A percentile compares a stretch with the other conserved stretches of the same genome.
These are phyloP conservation scores for Anoura caudifer DNA, from an alignment of 2,113 vertebrate genomes.

Conservation along the genomic window DNA sequence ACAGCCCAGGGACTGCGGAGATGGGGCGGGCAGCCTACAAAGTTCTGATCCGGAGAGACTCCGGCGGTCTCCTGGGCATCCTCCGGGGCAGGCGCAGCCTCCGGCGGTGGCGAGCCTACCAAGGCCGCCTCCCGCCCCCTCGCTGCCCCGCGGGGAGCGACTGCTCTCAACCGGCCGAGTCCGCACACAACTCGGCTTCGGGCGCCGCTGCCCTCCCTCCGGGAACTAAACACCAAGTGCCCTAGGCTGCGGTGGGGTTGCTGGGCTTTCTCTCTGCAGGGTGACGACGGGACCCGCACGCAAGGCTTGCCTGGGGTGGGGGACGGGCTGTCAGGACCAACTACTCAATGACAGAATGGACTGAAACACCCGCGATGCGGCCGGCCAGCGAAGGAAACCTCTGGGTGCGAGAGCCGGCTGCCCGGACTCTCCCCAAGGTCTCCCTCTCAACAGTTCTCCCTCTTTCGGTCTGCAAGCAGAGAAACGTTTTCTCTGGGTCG, in stretches of 20 bases:
- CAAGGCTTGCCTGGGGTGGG: background rate
- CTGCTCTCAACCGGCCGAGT: background rate
- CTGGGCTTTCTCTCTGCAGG: background rate
- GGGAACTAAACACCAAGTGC: background rate
- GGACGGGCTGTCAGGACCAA: background rate
- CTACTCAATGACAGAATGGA: background rate
- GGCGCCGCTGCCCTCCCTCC: background rate
- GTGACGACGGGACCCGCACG: background rate
- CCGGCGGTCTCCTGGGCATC: slow-evolving; percentile 69
- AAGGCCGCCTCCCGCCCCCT: slow-evolving; percentile 8
- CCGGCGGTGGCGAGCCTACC: background rate
- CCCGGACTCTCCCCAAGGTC: background rate
- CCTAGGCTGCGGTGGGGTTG: background rate
- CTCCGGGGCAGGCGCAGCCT: slow-evolving; percentile 45
- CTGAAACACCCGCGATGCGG: background rate
- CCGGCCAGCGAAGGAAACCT: background rate
- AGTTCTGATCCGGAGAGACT: slow-evolving; percentile 75
- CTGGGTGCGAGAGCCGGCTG: background rate
- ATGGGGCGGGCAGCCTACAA: slow-evolving; percentile 56
- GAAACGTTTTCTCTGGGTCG: background rate
- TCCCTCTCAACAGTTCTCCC: background rate
- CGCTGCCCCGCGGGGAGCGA: background rate
- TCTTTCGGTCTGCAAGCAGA: background rate
- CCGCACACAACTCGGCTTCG: background rate
- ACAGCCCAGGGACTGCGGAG: background rate